phyloP scores from a whole-genome alignment of 2,113 vertebrate genomes.

The Lepus americanus region DNA sequence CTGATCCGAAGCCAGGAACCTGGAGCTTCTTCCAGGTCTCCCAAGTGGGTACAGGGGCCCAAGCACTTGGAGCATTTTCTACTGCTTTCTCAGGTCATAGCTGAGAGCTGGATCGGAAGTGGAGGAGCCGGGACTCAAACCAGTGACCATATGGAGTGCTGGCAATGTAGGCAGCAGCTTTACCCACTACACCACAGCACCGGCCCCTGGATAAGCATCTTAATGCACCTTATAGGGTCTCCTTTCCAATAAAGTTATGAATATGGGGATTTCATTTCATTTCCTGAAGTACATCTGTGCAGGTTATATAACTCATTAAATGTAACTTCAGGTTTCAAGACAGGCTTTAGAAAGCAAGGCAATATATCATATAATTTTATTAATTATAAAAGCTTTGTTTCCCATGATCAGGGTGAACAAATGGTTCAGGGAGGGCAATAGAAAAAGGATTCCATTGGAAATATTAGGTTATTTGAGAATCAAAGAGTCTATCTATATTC shows the following conservation, averaged over 20 bases:
- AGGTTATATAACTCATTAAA: conserved; percentile 5
- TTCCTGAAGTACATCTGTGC: neutral
- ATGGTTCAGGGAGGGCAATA: neutral
- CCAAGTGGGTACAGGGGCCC: too few species aligned
- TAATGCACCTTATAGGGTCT: neutral
- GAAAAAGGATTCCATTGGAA: neutral
- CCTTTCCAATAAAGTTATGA: conserved; percentile 30
- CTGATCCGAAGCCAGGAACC: too few species aligned
- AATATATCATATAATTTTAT: conserved; percentile 10
- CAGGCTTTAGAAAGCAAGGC: neutral
- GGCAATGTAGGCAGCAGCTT: too few species aligned
- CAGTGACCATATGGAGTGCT: too few species aligned
- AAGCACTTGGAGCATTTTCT: too few species aligned
- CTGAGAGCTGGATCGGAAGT: too few species aligned
- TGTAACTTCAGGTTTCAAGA: neutral
- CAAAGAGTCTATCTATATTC: neutral
- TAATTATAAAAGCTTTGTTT: neutral
- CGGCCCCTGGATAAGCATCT: neutral
- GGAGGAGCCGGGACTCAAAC: too few species aligned
- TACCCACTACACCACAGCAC: too few species aligned
- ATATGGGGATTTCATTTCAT: neutral
- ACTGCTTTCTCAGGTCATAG: too few species aligned
- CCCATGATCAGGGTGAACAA: neutral
- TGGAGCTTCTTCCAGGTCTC: too few species aligned
- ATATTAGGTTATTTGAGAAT: neutral